Conservation (phyloP, 2,797 vertebrate genomes). For the Microctenopoma lineatum region DNA sequence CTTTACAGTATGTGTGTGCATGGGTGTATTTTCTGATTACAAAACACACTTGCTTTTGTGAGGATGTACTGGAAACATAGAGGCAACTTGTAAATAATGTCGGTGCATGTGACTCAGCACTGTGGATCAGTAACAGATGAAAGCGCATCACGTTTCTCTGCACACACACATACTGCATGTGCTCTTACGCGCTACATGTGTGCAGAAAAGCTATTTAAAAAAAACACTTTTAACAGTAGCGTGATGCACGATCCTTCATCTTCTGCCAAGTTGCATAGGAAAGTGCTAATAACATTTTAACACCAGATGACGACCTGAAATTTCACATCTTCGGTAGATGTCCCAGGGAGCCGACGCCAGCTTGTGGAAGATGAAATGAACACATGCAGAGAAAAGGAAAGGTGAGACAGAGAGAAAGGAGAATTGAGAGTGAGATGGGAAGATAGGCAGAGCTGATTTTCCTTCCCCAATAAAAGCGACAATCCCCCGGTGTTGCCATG, state of each 20-base stretch:
- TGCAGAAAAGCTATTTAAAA: neutral
- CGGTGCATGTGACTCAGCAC: neutral
- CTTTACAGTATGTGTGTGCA: constrained; percentile 6
- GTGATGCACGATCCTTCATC: constrained; percentile 17
- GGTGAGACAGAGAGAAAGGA: neutral
- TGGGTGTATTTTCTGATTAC: constrained; percentile 16
- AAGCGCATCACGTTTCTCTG: constrained; percentile 1
- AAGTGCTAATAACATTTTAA: constrained; percentile 24
- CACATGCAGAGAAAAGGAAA: constrained; percentile 23
- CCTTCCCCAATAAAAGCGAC: constrained; percentile 75
- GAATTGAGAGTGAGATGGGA: constrained; percentile 33
- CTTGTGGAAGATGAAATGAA: constrained; percentile 31
- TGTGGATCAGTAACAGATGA: neutral
- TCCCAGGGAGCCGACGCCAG: constrained; percentile 50
- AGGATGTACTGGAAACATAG: constrained; percentile 7
- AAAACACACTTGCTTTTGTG: constrained; percentile 14
- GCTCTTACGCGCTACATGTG: neutral
- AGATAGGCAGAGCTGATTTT: constrained; percentile 65
- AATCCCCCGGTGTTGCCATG: constrained; percentile 80
- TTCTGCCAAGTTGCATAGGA: neutral
- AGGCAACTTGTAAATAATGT: no score
- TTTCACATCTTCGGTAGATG: constrained; percentile 14
- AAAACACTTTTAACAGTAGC: constrained; percentile 6
- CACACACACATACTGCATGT: neutral
- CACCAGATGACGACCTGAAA: constrained; percentile 46